These are phyloP conservation scores for Asobara japonica DNA, from an alignment of 1,140 invertebrate species.

Conservation along the genomic window DNA sequence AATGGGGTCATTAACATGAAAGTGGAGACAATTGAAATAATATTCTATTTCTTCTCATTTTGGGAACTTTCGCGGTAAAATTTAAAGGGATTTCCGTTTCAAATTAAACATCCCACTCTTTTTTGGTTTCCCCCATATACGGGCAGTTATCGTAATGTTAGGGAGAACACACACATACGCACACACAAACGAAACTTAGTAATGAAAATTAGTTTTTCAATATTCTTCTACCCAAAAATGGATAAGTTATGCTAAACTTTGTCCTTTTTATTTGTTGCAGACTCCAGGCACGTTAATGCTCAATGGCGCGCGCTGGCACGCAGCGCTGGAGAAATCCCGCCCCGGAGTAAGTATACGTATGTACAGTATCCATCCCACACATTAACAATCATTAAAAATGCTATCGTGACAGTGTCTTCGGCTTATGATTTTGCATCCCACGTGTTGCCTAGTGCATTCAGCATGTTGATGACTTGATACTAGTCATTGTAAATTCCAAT, in stretches of 20 bases:
- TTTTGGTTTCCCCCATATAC: too few relatives aligned
- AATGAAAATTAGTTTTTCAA: too few relatives aligned
- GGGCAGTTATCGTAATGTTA: too few relatives aligned
- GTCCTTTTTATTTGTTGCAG: slow-evolving; percentile 50
- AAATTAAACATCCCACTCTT: too few relatives aligned
- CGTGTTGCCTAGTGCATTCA: neutral
- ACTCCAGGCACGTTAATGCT: slow-evolving; percentile 58
- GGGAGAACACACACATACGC: too few relatives aligned
- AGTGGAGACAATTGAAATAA: neutral
- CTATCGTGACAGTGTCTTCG: slow-evolving; percentile 5
- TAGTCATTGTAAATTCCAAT: neutral
- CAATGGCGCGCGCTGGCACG: slow-evolving; percentile 66
- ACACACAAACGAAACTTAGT: too few relatives aligned
- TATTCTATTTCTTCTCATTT: too few relatives aligned
- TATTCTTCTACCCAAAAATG: too few relatives aligned
- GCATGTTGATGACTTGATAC: neutral
- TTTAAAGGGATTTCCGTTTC: too few relatives aligned
- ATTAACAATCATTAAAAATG: slow-evolving; percentile 16
- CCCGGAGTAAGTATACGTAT: slow-evolving; percentile 63
- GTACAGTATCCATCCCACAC: slow-evolving; percentile 31
- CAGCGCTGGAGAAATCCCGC: slow-evolving; percentile 67
- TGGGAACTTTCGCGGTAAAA: too few relatives aligned
- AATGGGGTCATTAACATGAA: neutral
- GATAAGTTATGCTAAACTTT: slow-evolving; percentile 10
- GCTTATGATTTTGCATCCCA: neutral